phyloP scores from a whole-genome alignment of 1,140 invertebrate species.

The Zaprionus vittiger region DNA sequence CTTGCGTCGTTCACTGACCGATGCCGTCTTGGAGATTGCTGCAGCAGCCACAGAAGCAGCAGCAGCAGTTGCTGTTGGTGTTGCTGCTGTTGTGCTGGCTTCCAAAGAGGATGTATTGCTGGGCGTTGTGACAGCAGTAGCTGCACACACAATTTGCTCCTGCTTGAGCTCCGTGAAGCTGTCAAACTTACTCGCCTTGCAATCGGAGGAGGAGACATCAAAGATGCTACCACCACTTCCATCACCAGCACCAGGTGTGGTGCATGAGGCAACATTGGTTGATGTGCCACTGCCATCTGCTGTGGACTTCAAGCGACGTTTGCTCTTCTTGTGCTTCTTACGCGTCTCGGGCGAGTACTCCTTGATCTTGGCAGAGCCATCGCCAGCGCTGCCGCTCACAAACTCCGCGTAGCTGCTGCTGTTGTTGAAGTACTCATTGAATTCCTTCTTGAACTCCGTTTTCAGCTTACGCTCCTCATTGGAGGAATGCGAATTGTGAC shows the following conservation, averaged over 20 bases:
- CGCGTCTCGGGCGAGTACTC: constrained; percentile 85
- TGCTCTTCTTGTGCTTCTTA: constrained; percentile 93
- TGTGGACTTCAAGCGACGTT: constrained; percentile 90
- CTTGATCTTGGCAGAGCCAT: constrained; percentile 46
- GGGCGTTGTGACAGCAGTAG: background rate
- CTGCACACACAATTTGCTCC: constrained; percentile 27
- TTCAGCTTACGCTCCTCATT: constrained; percentile 63
- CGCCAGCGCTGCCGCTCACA: constrained; percentile 17
- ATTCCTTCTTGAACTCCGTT: constrained; percentile 82
- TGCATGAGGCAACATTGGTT: constrained; percentile 68
- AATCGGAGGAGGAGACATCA: constrained; percentile 51
- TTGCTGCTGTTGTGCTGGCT: background rate
- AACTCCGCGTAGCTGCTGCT: constrained; percentile 31
- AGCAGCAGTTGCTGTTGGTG: constrained; percentile 5
- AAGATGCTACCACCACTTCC: constrained; percentile 44
- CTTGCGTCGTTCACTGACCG: constrained; percentile 60
- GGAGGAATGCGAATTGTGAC: constrained; percentile 69
- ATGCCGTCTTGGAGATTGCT: background rate
- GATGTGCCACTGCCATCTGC: constrained; percentile 17
- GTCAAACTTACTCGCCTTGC: constrained; percentile 59
- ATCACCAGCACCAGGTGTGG: background rate
- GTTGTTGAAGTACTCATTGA: constrained; percentile 59
- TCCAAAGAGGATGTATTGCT: background rate
- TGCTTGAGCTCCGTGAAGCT: constrained; percentile 63
- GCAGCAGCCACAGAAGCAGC: background rate